Evolutionary conservation across 2,888 invertebrate species (phyloP).

Genomic region (Hemaris fuciformis): DNA sequence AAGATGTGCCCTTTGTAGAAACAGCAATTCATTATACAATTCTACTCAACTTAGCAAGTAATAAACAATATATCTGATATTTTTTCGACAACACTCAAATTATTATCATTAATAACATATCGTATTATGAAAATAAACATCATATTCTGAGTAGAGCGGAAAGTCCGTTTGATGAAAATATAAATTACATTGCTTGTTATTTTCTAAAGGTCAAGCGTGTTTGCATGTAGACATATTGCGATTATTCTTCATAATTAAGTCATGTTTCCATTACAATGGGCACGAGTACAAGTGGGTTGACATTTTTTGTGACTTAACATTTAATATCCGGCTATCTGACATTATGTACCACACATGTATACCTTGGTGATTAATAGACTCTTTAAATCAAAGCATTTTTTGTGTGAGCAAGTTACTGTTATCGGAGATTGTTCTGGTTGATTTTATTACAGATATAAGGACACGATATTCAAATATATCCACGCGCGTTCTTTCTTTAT

Average conservation of each 20-base stretch:
- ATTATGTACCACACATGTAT: not conserved
- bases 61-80: no score
- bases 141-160: not conserved
- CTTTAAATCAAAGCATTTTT: not conserved
- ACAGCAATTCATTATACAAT: no score
- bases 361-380: not conserved
- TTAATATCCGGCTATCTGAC: not conserved
- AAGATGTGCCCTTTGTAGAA: no score
- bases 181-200: not conserved
- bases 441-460: no score
- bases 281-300: not conserved
- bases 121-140: not conserved
- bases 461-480: no score
- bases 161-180: not conserved
- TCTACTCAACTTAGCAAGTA: no score
- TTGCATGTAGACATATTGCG: not conserved
- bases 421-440: not conserved
- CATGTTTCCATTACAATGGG: not conserved
- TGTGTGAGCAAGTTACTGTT: not conserved
- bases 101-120: no score
- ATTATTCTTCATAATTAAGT: not conserved
- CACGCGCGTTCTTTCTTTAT: no score
- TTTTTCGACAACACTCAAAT: no score
- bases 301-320: not conserved
- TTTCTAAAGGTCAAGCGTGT: not conserved